Conservation (phyloP, 2,888 invertebrate genomes). For the Cistogaster globosa region DNA sequence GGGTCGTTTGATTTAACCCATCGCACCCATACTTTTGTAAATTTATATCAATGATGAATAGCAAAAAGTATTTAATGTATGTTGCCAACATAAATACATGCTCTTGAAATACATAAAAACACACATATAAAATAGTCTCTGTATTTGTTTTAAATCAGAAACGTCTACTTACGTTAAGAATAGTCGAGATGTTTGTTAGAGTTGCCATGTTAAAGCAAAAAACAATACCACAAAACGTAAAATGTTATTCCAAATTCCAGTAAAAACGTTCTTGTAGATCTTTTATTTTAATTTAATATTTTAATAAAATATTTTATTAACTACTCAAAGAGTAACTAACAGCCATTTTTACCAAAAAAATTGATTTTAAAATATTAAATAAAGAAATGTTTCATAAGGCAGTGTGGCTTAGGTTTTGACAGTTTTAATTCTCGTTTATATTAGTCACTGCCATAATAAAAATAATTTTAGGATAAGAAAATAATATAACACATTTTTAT, state of each 20-base stretch:
- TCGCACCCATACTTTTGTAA: slow-evolving; percentile 26
- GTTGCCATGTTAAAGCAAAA: slow-evolving; percentile 17
- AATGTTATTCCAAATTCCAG: neutral
- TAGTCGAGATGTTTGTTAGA: neutral
- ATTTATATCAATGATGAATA: slow-evolving; percentile 44
- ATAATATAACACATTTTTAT: too few relatives aligned
- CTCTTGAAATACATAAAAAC: slow-evolving; percentile 7
- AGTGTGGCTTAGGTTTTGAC: too few relatives aligned
- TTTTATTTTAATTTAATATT: too few relatives aligned
- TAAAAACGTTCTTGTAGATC: neutral
- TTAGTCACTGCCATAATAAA: too few relatives aligned
- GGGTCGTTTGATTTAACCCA: slow-evolving; percentile 45
- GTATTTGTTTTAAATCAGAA: neutral
- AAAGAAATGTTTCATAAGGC: too few relatives aligned
- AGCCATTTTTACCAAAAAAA: too few relatives aligned
- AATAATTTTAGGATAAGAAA: too few relatives aligned
- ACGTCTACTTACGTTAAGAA: neutral
- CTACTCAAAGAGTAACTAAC: too few relatives aligned
- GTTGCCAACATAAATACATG: slow-evolving; percentile 53
- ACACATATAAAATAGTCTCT: neutral
- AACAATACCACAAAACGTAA: neutral
- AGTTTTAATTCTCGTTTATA: too few relatives aligned
- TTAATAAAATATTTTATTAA: too few relatives aligned
- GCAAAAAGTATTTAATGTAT: slow-evolving; percentile 42
- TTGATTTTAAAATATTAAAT: too few relatives aligned